Percentiles rank a stretch among this genome's conserved stretches.
Conservation (phyloP, 2,113 vertebrate species). For the Myrmecobius fasciatus region DNA sequence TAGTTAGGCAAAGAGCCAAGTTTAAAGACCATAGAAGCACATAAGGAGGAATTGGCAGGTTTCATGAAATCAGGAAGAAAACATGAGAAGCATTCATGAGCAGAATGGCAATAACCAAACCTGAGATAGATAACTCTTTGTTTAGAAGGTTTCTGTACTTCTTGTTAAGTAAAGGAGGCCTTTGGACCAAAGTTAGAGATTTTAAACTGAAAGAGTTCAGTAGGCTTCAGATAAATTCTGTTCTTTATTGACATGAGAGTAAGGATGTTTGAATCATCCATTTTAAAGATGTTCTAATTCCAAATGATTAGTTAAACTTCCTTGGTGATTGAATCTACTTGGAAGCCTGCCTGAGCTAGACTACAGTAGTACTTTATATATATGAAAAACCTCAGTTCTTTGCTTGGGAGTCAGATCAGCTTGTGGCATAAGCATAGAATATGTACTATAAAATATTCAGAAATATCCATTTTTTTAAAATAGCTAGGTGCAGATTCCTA, state of each 20-base stretch:
- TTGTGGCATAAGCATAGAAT: neutral
- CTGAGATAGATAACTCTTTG: neutral
- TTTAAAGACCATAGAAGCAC: neutral
- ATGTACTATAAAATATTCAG: neutral
- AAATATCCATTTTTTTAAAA: neutral
- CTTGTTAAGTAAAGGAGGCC: neutral
- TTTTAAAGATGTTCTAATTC: neutral
- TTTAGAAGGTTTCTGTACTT: neutral
- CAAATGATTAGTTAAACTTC: neutral
- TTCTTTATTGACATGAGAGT: neutral
- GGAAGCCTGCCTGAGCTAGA: neutral
- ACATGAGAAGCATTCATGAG: neutral
- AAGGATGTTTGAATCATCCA: neutral
- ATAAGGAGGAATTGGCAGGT: neutral
- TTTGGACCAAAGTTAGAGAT: neutral
- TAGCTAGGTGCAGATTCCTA: neutral
- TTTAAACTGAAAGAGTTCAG: neutral
- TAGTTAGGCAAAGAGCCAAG: neutral
- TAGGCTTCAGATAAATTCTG: neutral
- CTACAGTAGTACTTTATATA: neutral
- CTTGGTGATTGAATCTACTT: neutral
- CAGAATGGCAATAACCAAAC: neutral
- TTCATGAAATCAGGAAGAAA: neutral
- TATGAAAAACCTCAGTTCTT: neutral
- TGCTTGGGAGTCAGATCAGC: neutral